These are phyloP conservation scores for Psettodes erumei DNA, from an alignment of 2,113 vertebrate species.

Conservation along the genomic window DNA sequence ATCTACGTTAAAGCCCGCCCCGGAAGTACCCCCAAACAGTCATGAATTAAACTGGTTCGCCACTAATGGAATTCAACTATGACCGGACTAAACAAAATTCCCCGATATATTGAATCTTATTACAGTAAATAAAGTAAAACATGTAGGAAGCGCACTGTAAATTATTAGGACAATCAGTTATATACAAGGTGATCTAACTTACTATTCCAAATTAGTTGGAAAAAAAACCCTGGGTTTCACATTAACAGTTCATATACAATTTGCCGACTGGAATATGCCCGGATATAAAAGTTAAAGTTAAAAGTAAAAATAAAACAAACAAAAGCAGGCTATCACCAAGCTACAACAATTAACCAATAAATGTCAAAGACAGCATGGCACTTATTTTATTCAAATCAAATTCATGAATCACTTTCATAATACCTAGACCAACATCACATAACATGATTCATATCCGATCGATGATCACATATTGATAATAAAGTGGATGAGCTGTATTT, in stretches of 20 bases:
- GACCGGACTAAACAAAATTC: background rate
- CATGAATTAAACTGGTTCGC: background rate
- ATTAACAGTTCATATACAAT: background rate
- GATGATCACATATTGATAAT: constrained; percentile 63
- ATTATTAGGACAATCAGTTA: too few relatives aligned
- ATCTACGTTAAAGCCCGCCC: constrained; percentile 67
- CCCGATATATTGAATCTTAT: background rate
- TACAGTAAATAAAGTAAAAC: background rate
- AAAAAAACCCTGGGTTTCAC: background rate
- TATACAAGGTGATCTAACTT: background rate
- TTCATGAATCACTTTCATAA: constrained; percentile 65
- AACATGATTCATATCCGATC: constrained; percentile 43
- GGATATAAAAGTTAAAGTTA: background rate
- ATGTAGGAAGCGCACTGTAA: too few relatives aligned
- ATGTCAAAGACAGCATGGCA: constrained; percentile 70
- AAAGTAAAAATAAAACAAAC: background rate
- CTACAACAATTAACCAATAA: background rate
- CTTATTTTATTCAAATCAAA: constrained; percentile 81
- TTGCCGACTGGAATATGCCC: background rate
- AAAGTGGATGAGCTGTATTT: constrained; percentile 38
- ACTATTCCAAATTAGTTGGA: background rate
- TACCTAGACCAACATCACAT: constrained; percentile 51
- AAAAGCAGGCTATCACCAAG: background rate
- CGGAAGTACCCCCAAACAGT: constrained; percentile 16
- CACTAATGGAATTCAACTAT: background rate